phyloP scores from a whole-genome alignment of 2,888 invertebrate species.

The Polyploca ridens region DNA sequence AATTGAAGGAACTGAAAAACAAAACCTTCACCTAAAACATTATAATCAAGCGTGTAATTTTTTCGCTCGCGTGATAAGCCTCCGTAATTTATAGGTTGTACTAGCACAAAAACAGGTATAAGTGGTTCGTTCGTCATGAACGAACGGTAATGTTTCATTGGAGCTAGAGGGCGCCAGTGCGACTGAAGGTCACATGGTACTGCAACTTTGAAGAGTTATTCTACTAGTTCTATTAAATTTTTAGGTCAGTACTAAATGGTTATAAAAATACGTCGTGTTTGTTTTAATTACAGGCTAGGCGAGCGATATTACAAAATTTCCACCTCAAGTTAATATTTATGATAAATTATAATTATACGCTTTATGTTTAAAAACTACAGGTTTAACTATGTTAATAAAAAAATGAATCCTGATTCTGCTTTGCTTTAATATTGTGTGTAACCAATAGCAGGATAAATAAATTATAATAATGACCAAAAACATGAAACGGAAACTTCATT shows the following conservation, averaged over 20 bases:
- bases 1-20: background rate
- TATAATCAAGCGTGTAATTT: constrained; percentile 7
- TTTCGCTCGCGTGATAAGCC: constrained; percentile 6
- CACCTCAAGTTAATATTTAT: too few relatives aligned
- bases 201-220: background rate
- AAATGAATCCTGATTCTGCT: too few relatives aligned
- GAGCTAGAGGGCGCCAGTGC: background rate
- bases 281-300: too few relatives aligned
- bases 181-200: background rate
- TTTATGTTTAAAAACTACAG: too few relatives aligned
- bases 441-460: too few relatives aligned
- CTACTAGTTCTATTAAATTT: background rate
- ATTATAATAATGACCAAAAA: background rate
- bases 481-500: constrained; percentile 29
- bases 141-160: background rate
- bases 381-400: too few relatives aligned
- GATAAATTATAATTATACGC: too few relatives aligned
- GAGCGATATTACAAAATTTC: too few relatives aligned
- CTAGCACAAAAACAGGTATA: constrained; percentile 6
- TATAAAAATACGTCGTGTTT: too few relatives aligned
- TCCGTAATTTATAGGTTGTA: constrained; percentile 8
- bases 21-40: constrained; percentile 7
- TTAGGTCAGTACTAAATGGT: too few relatives aligned
- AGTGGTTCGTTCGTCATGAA: constrained; percentile 6
- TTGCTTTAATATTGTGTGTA: too few relatives aligned